A percentile compares a stretch with the other conserved stretches of the same genome.
phyloP scores from a whole-genome alignment of 2,888 invertebrate species.

The Neria commutata region DNA sequence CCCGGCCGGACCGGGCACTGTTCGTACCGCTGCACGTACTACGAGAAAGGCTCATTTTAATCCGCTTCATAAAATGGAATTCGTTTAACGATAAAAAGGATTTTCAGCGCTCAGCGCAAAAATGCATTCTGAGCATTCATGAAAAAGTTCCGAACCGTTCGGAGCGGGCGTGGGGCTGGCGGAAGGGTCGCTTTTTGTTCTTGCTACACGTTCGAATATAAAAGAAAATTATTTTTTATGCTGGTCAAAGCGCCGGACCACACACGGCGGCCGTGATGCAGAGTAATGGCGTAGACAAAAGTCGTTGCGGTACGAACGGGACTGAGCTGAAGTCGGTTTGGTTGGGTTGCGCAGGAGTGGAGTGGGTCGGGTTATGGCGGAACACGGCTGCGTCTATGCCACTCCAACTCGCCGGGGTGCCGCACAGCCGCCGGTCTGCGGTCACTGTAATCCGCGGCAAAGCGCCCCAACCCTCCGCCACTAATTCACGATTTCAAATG shows the following conservation, averaged over 20 bases:
- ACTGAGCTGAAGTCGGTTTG: background rate
- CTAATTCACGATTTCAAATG: background rate
- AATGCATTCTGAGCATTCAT: background rate
- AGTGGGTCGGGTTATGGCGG: too few species aligned
- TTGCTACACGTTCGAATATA: background rate
- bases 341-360: too few species aligned
- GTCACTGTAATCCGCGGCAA: background rate
- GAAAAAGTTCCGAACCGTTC: background rate
- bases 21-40: too few species aligned
- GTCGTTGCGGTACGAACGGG: background rate
- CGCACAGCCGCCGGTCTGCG: too few species aligned
- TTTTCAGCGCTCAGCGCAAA: background rate
- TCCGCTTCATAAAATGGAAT: constrained; percentile 1
- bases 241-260: background rate
- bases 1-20: too few species aligned
- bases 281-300: background rate
- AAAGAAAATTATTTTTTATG: constrained; percentile 2
- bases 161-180: background rate
- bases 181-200: background rate
- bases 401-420: too few species aligned
- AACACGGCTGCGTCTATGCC: too few species aligned
- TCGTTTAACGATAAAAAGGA: constrained; percentile 2
- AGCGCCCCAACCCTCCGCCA: background rate
- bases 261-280: background rate
- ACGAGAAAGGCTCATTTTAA: background rate